These are phyloP conservation scores for Scaptodrosophila latifasciaeformis DNA, from an alignment of 2,888 invertebrate genomes.

Conservation along the genomic window DNA sequence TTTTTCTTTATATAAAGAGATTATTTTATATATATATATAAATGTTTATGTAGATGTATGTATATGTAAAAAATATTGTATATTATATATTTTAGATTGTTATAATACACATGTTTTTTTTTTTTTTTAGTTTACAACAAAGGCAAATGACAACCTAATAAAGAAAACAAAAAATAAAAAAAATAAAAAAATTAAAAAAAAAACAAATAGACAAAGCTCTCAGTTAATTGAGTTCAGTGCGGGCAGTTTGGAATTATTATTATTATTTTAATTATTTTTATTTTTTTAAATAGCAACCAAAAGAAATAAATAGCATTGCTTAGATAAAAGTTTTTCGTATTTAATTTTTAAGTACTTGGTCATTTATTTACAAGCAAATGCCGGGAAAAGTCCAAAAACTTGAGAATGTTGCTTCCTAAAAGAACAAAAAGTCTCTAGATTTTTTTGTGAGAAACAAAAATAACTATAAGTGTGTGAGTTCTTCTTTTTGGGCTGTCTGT, in stretches of 20 bases:
- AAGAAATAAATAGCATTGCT: too few species aligned
- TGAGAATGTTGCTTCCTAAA: neutral
- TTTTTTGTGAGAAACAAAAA: neutral
- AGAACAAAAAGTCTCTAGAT: neutral
- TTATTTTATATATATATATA: conserved; percentile 39
- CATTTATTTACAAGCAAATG: conserved; percentile 2
- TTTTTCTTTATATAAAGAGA: conserved; percentile 38
- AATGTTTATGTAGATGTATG: conserved; percentile 36
- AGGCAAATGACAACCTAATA: conserved; percentile 63
- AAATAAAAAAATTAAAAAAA: conserved; percentile 7
- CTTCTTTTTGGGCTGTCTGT: conserved; percentile 3
- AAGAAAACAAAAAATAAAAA: conserved; percentile 26
- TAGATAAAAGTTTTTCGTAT: neutral
- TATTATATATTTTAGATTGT: too few species aligned
- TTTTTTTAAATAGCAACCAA: conserved; percentile 16
- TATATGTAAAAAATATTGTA: neutral
- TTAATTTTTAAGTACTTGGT: conserved; percentile 28
- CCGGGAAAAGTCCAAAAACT: neutral
- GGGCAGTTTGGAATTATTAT: too few species aligned
- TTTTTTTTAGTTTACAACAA: conserved; percentile 60
- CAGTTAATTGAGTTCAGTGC: too few species aligned
- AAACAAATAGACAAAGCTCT: neutral
- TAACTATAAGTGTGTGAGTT: neutral
- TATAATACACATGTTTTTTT: conserved; percentile 55
- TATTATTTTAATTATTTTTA: conserved; percentile 8